Evolutionary conservation across 2,888 invertebrate species (phyloP).

Genomic region (Mesochorus sp.): DNA sequence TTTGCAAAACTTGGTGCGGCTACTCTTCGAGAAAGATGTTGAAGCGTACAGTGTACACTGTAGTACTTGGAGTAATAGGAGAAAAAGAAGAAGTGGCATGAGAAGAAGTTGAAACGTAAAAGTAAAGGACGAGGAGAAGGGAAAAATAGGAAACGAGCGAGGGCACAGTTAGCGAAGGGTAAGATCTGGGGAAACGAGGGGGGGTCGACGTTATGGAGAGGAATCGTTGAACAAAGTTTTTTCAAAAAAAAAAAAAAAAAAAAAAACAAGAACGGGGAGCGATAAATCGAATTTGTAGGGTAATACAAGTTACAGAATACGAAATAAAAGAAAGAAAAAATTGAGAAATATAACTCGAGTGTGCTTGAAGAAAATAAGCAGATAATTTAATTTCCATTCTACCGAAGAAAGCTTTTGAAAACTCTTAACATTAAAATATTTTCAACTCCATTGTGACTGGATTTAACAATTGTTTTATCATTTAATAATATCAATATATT

Average conservation of each 20-base stretch:
- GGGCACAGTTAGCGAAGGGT: neutral
- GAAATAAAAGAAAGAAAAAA: neutral
- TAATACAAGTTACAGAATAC: conserved; percentile 1
- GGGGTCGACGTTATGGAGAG: neutral
- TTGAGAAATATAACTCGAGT: neutral
- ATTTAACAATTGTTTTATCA: too few species aligned
- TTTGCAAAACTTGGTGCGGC: conserved; percentile 53
- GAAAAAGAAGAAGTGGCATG: conserved; percentile 36
- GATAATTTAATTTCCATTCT: too few species aligned
- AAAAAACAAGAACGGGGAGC: too few species aligned
- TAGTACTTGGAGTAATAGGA: conserved; percentile 46
- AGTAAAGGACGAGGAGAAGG: conserved; percentile 36
- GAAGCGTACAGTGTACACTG: conserved; percentile 46
- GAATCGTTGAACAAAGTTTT: conserved; percentile 21
- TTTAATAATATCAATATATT: too few species aligned
- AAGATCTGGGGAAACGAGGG: neutral
- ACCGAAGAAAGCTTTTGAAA: too few species aligned
- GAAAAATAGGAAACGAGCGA: conserved; percentile 13
- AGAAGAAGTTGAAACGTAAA: conserved; percentile 53
- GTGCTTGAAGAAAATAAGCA: neutral
- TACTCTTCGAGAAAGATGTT: conserved; percentile 44
- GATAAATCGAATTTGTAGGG: neutral
- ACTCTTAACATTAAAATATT: too few species aligned
- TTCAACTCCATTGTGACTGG: too few species aligned
- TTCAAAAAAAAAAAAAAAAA: too few species aligned